Evolutionary conservation across 2,797 vertebrate genomes (phyloP).

Genomic region (Urosaurus nigricauda): DNA sequence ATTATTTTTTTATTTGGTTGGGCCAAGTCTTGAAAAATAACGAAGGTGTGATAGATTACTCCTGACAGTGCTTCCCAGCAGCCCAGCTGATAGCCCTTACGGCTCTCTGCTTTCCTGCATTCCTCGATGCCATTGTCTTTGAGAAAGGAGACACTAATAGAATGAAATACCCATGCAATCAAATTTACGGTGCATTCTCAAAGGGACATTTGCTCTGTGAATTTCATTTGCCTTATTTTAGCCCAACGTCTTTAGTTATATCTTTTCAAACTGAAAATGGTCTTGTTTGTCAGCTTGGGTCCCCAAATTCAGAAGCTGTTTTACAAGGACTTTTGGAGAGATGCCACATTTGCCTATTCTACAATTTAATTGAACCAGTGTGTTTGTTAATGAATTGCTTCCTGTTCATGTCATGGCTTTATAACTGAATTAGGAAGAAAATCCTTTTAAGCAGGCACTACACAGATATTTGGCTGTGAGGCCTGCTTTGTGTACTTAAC

Average conservation of each 20-base stretch:
- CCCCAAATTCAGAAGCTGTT: constrained; percentile 3
- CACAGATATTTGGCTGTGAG: constrained; percentile 37
- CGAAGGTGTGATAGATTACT: constrained; percentile 40
- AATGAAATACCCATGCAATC: constrained; percentile 29
- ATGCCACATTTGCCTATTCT: constrained; percentile 55
- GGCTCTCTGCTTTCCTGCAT: constrained; percentile 20
- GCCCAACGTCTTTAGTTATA: constrained; percentile 34
- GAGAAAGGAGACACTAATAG: constrained; percentile 28
- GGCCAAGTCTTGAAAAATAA: constrained; percentile 31
- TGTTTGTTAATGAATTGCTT: constrained; percentile 61
- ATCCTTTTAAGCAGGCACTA: constrained; percentile 58
- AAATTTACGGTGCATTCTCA: neutral
- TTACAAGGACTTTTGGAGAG: constrained; percentile 19
- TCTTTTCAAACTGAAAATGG: constrained; percentile 33
- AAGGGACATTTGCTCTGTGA: neutral
- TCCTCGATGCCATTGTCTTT: constrained; percentile 40
- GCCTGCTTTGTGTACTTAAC: neutral
- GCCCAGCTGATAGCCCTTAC: constrained; percentile 16
- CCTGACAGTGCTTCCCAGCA: constrained; percentile 27
- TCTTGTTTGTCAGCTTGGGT: constrained; percentile 19
- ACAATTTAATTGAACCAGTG: constrained; percentile 58
- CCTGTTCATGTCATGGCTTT: constrained; percentile 61
- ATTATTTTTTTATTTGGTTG: constrained; percentile 19
- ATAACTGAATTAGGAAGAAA: constrained; percentile 69
- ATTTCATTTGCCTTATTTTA: constrained; percentile 25